Evolutionary conservation across 2,797 vertebrate genomes (phyloP).

Genomic region (Rachycentron canadum): DNA sequence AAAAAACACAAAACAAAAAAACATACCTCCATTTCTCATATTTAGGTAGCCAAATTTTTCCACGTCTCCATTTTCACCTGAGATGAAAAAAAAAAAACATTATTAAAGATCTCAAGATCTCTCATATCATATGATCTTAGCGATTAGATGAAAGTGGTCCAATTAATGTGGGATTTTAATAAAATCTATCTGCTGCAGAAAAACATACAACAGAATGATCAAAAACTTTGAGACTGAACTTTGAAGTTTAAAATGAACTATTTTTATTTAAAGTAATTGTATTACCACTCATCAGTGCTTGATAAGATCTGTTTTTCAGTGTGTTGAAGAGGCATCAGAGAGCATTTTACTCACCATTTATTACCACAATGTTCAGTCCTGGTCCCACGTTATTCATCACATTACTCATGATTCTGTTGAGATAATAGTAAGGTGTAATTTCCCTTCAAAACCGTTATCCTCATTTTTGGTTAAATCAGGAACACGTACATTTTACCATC

Average conservation of each 20-base stretch:
- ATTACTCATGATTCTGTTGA: slow-evolving; percentile 89
- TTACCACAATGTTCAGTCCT: slow-evolving; percentile 90
- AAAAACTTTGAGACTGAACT: background rate
- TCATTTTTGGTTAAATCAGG: background rate
- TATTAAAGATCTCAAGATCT: background rate
- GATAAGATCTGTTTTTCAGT: background rate
- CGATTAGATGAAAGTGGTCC: background rate
- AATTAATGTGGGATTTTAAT: background rate
- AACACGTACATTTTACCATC: slow-evolving; percentile 85
- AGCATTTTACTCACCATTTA: slow-evolving; percentile 87
- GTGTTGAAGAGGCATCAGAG: background rate
- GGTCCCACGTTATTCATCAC: slow-evolving; percentile 88
- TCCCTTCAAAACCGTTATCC: background rate
- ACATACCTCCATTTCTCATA: slow-evolving; percentile 87
- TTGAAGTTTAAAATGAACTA: background rate
- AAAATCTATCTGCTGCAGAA: background rate
- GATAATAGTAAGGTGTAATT: slow-evolving; percentile 31
- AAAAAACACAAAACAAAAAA: background rate
- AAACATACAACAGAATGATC: background rate
- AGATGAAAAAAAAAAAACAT: slow-evolving; percentile 17
- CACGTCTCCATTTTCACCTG: slow-evolving; percentile 80
- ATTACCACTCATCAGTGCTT: background rate
- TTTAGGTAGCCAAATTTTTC: slow-evolving; percentile 77
- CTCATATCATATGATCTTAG: background rate
- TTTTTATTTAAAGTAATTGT: background rate